Evolutionary conservation across 1,140 invertebrate genomes (phyloP), one percentile per base, ranked within the genome.

Genomic region (Piezodorus guildinii): DNA sequence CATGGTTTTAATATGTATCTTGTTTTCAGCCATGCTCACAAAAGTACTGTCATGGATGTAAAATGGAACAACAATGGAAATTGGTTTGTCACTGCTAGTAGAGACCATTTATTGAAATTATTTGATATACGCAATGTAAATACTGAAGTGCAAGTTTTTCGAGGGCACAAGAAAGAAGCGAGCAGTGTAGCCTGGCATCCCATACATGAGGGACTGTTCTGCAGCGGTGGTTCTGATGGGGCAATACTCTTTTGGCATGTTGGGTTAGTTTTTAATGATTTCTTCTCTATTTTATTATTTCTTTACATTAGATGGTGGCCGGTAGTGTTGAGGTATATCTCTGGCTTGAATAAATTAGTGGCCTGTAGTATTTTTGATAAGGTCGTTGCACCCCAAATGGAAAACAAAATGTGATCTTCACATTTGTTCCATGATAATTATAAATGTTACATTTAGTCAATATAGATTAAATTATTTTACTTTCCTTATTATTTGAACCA

Each of bases 61-160:
- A 92, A 95, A 74, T 99, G 96, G 96, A 99, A 99, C 77, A 84
- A 88, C 60, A 99, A 99, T 80, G 97, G 97, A 1, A 98, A 99
- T 75, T 99, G 97, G 96, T 75, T 99, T 44, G 85, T 99, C n/a
- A 98, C 96, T 14, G 96, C 94, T 0, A 98, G 95, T 12, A 79
- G 97, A 65, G 97, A 99, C 78, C 96, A 99, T 79, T 78, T 99
- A 49, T 79, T 99, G 3, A 99, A 99, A 76, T 76, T 99, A 39
- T 99, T 99, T 78, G 97, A 99, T 75, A 86, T 99, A 68, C 81
- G 97, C 61, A 97, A 98, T 77, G 79, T 99, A 70, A 83, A 82
- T 66, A 86, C 90, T 73, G 96, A 98, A 76, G 80, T 99, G 27
- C 94, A 98, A 79, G 89, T 92, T 10, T 99, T 98, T 75, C 83